Evolutionary conservation across 2,797 vertebrate genomes (phyloP), one percentile per base, ranked within the genome.

Genomic region (Sebastes glaucus): DNA sequence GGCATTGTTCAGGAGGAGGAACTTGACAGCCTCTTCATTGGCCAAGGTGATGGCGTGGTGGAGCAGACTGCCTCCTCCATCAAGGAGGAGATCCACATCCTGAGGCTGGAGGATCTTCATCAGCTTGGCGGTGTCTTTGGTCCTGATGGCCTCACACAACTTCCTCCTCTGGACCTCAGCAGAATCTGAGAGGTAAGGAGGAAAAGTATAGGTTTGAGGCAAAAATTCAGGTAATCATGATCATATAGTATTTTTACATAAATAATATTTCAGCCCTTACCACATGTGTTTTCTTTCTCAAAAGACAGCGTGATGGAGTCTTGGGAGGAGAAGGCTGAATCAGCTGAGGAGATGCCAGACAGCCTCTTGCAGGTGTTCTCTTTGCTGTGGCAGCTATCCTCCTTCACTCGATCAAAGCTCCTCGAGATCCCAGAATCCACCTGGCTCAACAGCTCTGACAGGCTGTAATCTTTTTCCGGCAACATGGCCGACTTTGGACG

Each of bases 31-130:
- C 76, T 99, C 99, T 87, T 99, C 99, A 11, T 98, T 98, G 81
- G 94, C 95, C 5, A 97, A 89, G 65, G 93, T 93, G 78, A 97
- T 96, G 1, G 98, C 98, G 68, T 97, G 94, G 88, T 99, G 99
- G 71, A 99, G 96, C 38, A 99, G 96, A 72, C 97, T 97, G 72
- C 93, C 95, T 1, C 97, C 96, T 5, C 97, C 96, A 0, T 99
- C 99, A 4, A 99, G 94, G 7, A 96, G 93, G 73, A 99, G 94
- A 84, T 99, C 98, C 4, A 98, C 98, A 18, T 99, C 99, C 92
- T 99, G 98, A 25, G 99, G 99, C 93, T 99, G 98, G 33, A 99
- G 96, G 88, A 99, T 97, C 96, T 99, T 99, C 98, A 99, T 98
- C 78, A 99, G 93, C 92, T 97, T 98, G 83, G 96, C 95, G 0